A percentile compares a stretch with the other conserved stretches of the same genome.
phyloP scores from a whole-genome alignment of 2,888 invertebrate species.

The Lycophotia porphyrea region DNA sequence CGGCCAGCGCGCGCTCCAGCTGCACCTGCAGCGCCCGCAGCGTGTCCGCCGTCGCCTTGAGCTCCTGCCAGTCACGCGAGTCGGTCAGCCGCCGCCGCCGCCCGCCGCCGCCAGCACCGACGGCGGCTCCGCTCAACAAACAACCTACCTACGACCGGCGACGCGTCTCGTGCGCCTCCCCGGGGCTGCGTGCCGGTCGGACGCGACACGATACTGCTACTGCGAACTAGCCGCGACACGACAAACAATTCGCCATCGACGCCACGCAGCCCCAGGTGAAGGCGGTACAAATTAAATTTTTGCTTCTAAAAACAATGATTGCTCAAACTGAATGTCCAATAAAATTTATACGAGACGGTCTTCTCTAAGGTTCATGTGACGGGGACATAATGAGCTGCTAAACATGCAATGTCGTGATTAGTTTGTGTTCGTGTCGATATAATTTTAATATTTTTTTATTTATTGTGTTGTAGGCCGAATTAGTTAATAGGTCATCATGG shows the following conservation, averaged over 20 bases:
- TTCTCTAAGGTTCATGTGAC: constrained; percentile 88
- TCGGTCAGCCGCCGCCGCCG: constrained; percentile 84
- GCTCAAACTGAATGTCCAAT: constrained; percentile 84
- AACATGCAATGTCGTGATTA: constrained; percentile 89
- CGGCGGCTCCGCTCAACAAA: constrained; percentile 77
- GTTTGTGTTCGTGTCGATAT: constrained; percentile 83
- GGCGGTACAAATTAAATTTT: constrained; percentile 81
- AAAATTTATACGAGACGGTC: constrained; percentile 86
- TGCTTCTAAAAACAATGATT: constrained; percentile 82
- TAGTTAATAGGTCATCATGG: constrained; percentile 64
- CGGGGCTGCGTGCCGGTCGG: constrained; percentile 76
- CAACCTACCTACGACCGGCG: constrained; percentile 78
- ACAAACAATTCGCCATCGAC: constrained; percentile 70
- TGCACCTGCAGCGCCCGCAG: constrained; percentile 95
- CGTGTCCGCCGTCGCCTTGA: constrained; percentile 95
- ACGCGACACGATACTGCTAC: constrained; percentile 63
- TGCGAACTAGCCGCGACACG: constrained; percentile 63
- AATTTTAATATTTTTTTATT: constrained; percentile 70
- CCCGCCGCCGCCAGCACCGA: constrained; percentile 76
- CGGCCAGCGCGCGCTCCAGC: constrained; percentile 93
- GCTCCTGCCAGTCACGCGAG: constrained; percentile 92
- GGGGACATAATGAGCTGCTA: constrained; percentile 88
- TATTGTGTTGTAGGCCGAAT: constrained; percentile 84
- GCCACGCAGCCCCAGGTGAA: constrained; percentile 84
- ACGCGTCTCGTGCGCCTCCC: constrained; percentile 77